Evolutionary conservation across 2,113 vertebrate genomes (phyloP).

Genomic region (Anarrhichthys ocellatus): DNA sequence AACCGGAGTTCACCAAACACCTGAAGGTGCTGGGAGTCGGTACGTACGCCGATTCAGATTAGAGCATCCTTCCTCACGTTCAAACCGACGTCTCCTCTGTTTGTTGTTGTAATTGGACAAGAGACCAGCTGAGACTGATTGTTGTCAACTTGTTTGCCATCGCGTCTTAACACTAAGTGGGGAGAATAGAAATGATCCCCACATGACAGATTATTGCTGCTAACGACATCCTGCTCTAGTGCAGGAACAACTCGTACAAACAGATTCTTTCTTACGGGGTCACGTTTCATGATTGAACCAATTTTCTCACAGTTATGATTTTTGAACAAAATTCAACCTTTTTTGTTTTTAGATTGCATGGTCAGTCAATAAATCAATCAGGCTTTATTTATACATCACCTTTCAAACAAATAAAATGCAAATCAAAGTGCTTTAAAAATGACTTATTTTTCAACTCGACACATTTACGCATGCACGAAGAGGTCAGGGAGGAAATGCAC

Average conservation of each 20-base stretch:
- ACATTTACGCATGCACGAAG: neutral
- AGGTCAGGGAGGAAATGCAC: conserved; percentile 1
- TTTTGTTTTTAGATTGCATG: too few species aligned
- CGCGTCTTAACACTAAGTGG: neutral
- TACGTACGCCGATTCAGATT: conserved; percentile 73
- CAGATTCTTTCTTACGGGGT: neutral
- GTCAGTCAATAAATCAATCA: too few species aligned
- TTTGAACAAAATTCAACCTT: too few species aligned
- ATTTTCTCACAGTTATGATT: neutral
- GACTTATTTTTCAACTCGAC: too few species aligned
- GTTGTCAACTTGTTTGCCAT: neutral
- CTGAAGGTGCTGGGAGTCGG: conserved; percentile 87
- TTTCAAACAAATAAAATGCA: too few species aligned
- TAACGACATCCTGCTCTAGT: neutral
- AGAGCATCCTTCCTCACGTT: neutral
- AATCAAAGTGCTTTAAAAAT: too few species aligned
- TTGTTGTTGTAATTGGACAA: conserved; percentile 11
- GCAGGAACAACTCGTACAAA: neutral
- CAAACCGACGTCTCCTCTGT: neutral
- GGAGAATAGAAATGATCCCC: conserved; percentile 1
- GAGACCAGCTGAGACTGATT: conserved; percentile 13
- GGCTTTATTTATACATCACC: too few species aligned
- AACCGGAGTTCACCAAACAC: conserved; percentile 83
- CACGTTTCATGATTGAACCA: neutral
- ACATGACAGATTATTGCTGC: conserved; percentile 21